These are phyloP conservation scores for Gallinago jamesoni DNA, from an alignment of 2,113 vertebrate species.

Conservation along the genomic window DNA sequence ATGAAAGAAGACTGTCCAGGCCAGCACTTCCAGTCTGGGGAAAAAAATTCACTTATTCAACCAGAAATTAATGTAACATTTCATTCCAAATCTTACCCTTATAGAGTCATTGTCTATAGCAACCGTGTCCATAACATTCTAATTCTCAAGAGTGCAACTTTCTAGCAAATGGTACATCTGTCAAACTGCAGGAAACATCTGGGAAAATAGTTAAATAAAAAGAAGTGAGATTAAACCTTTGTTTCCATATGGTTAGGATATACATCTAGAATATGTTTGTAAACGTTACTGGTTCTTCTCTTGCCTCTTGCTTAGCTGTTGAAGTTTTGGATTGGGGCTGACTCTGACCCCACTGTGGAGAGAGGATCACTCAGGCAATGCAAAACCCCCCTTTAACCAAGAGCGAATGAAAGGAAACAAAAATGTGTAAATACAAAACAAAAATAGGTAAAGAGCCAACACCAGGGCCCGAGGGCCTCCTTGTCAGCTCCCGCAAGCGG, in stretches of 20 bases:
- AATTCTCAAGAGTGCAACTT: slow-evolving; percentile 73
- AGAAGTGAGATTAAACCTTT: slow-evolving; percentile 44
- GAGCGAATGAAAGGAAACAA: not conserved
- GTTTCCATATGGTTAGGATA: slow-evolving; percentile 24
- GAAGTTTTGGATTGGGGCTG: not conserved
- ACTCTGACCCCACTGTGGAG: not conserved
- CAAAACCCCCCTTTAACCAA: not conserved
- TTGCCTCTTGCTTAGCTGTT: not conserved
- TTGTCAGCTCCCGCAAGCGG: rapidly evolving
- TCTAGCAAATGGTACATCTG: slow-evolving; percentile 77
- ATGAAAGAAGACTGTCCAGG: not conserved
- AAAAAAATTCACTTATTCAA: not conserved
- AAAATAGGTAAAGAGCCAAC: not conserved
- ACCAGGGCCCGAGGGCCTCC: not conserved
- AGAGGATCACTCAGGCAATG: rapidly evolving
- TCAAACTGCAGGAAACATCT: slow-evolving; percentile 83
- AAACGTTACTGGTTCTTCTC: not conserved
- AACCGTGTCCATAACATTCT: slow-evolving; percentile 80
- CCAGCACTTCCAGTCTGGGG: not conserved
- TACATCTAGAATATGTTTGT: not conserved
- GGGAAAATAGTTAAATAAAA: slow-evolving; percentile 71
- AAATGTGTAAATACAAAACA: not conserved
- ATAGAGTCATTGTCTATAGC: slow-evolving; percentile 74
- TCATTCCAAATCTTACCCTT: slow-evolving; percentile 62
- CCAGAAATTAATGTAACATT: not conserved